phyloP scores from a whole-genome alignment of 2,888 invertebrate species.

The Ophion slaviceki region DNA sequence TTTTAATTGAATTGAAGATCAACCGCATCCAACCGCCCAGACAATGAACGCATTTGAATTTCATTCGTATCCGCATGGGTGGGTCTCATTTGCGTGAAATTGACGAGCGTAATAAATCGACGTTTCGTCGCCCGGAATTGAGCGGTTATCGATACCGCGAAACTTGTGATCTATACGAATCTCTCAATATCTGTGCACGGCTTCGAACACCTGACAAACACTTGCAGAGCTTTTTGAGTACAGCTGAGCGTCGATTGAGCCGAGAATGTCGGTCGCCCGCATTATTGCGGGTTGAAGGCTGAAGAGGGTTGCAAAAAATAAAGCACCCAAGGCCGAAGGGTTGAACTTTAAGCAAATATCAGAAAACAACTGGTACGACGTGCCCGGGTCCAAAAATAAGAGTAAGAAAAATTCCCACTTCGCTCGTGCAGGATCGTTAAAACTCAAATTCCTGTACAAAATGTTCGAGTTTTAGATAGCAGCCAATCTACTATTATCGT shows the following conservation, averaged over 20 bases:
- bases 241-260: background rate
- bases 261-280: background rate
- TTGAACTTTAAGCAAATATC: no score
- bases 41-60: background rate
- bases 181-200: background rate
- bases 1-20: background rate
- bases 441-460: background rate
- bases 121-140: background rate
- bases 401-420: background rate
- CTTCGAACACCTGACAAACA: background rate
- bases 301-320: no score
- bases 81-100: background rate
- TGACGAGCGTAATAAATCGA: background rate
- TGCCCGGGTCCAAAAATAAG: background rate
- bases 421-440: no score
- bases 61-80: background rate
- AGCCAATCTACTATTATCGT: background rate
- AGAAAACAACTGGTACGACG: no score
- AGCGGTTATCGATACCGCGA: background rate
- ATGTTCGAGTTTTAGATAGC: background rate
- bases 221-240: background rate
- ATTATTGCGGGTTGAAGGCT: background rate
- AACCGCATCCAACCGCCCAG: background rate
- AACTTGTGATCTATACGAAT: slow-evolving; percentile 4
- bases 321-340: no score